phyloP scores from a whole-genome alignment of 2,888 invertebrate genomes.

The Drosophila birchii region DNA sequence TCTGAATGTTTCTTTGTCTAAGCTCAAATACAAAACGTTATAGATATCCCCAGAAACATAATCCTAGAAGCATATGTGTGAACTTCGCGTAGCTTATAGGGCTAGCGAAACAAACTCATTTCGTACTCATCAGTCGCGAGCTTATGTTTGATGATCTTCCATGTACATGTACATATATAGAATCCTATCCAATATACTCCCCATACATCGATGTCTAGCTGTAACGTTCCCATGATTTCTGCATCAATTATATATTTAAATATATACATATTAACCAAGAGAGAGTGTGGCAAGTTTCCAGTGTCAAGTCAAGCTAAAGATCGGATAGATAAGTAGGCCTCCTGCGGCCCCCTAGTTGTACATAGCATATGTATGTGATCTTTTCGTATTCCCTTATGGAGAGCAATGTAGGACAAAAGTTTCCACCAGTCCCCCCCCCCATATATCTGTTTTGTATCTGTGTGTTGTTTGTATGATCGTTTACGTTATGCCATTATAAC shows the following conservation, averaged over 20 bases:
- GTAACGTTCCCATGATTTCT: slow-evolving; percentile 16
- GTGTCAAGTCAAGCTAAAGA: not conserved
- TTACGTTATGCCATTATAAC: slow-evolving; percentile 26
- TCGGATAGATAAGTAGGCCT: not conserved
- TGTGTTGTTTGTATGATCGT: slow-evolving; percentile 36
- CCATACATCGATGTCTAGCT: slow-evolving; percentile 45
- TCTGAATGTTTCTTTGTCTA: slow-evolving; percentile 32
- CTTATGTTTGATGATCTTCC: slow-evolving; percentile 10
- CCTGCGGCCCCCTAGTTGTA: slow-evolving; percentile 6
- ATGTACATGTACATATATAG: slow-evolving; percentile 27
- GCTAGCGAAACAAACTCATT: slow-evolving; percentile 21
- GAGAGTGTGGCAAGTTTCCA: slow-evolving; percentile 2
- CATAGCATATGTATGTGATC: slow-evolving; percentile 19
- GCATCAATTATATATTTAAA: not conserved
- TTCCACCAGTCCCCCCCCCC: slow-evolving; percentile 25
- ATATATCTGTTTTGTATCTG: slow-evolving; percentile 28
- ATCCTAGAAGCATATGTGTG: slow-evolving; percentile 23
- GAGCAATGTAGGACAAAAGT: slow-evolving; percentile 25
- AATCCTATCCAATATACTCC: slow-evolving; percentile 7
- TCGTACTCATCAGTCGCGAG: slow-evolving; percentile 9
- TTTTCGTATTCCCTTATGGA: slow-evolving; percentile 21
- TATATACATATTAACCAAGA: not conserved
- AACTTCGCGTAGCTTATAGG: slow-evolving; percentile 30
- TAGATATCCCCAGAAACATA: slow-evolving; percentile 14
- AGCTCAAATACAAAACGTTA: slow-evolving; percentile 25